Conservation (phyloP, 2,797 vertebrate genomes). For the Lepus townsendii region DNA sequence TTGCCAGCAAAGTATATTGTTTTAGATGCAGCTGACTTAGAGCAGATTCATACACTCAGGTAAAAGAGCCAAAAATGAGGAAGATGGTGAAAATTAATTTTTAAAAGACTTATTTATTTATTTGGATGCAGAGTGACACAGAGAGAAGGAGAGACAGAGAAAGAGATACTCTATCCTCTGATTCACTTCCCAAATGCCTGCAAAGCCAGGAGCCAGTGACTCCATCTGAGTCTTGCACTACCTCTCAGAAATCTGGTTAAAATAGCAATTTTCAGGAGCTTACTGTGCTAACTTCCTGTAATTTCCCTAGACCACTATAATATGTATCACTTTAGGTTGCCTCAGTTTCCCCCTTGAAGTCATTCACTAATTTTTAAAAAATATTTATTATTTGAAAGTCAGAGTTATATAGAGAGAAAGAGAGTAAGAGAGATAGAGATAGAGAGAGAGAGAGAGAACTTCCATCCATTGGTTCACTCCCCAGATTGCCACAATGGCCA, state of each 20-base stretch:
- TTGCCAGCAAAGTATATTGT: background rate
- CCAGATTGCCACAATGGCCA: no score
- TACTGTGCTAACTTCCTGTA: background rate
- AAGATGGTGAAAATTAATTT: constrained; percentile 18
- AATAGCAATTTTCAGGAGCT: constrained; percentile 26
- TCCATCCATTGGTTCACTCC: no score
- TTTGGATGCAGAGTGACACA: no score
- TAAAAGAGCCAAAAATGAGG: background rate
- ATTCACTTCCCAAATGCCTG: background rate
- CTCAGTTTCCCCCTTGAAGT: background rate
- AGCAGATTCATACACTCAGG: background rate
- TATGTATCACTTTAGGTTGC: background rate
- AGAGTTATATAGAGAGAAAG: no score
- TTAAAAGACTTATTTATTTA: no score
- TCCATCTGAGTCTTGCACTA: background rate
- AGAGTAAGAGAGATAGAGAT: no score
- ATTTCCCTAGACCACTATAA: background rate
- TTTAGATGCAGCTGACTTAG: constrained; percentile 52
- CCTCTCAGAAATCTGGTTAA: constrained; percentile 31
- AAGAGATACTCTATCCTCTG: background rate
- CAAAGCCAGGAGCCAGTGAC: no score
- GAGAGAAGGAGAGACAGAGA: background rate
- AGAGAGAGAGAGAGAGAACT: no score
- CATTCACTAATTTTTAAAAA: background rate
- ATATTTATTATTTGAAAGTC: no score